phyloP scores from a whole-genome alignment of 2,888 invertebrate species.

The Cylindroiulus punctatus region DNA sequence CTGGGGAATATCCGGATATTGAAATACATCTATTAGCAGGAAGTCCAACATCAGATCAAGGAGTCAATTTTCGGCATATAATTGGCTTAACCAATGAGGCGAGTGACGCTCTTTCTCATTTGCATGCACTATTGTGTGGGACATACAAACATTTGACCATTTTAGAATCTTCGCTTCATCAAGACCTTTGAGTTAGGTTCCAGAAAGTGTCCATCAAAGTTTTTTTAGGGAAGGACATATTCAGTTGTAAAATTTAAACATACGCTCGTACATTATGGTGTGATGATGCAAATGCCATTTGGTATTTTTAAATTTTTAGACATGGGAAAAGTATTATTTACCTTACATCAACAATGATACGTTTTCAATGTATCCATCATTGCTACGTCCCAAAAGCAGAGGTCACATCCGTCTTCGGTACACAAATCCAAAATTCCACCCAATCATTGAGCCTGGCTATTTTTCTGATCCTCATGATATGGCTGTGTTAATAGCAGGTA shows the following conservation, averaged over 20 bases:
- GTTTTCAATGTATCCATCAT: slow-evolving; percentile 73
- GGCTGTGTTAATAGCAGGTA: slow-evolving; percentile 79
- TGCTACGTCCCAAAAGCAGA: slow-evolving; percentile 78
- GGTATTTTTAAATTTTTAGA: neutral
- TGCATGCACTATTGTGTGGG: no score
- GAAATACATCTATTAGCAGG: slow-evolving; percentile 83
- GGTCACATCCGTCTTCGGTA: slow-evolving; percentile 75
- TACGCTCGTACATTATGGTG: no score
- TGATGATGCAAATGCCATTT: neutral
- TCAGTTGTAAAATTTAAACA: no score
- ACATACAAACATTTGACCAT: no score
- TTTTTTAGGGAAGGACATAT: no score
- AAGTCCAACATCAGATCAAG: slow-evolving; percentile 6
- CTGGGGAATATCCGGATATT: slow-evolving; percentile 91
- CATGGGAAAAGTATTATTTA: neutral
- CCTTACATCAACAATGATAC: neutral
- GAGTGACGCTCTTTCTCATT: neutral
- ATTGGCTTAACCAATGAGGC: slow-evolving; percentile 14
- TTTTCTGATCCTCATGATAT: slow-evolving; percentile 83
- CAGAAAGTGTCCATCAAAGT: no score
- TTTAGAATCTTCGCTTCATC: no score
- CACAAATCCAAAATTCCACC: slow-evolving; percentile 85
- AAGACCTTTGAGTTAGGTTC: no score
- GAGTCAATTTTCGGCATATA: slow-evolving; percentile 67
- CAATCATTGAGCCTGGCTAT: slow-evolving; percentile 91